Base-by-base conservation (phyloP, 1,140 invertebrate species). In the Lucilia cuprina region DNA sequence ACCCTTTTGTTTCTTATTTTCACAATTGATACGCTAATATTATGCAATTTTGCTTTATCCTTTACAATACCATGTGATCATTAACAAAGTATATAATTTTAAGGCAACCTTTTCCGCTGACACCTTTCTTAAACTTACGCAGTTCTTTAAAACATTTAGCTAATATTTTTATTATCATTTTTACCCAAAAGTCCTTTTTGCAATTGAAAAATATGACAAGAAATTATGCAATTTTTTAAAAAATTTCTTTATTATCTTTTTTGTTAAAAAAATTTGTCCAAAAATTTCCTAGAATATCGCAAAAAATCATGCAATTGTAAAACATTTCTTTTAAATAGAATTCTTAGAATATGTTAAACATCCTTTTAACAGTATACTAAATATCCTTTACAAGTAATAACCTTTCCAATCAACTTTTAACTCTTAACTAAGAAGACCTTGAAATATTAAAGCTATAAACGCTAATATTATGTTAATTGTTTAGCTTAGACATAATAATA, bases 391-490 rank as follows among this genome's bases (percentile, higher is more conserved):
- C 35, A 41, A 55, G 13, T 41, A 12, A 77, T 35, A 74, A 34
- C 74, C 74, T 77, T 77, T 41, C 34, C 8, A 41, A 41, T 77
- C 30, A 74, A 7, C 25, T 74, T 34, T 14, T 14, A 25, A 74
- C 25, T 30, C 30, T 41, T n/a, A n/a, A 35, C 13, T 14, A 30
- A 77, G 34, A 30, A 77, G 35, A 30, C 2, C 74, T 12, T 35
- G 13, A 35, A 77, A 30, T 77, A 9, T 14, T 35, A 55, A 5
- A 17, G 30, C n/a, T 74, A 25, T n/a, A 41, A 77, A 77, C 35
- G 34, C 74, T 77, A 77, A 77, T 77, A 17, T 77, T 77, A 9
- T 77, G 74, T 77, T 77, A 77, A 77, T 77, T 77, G 74, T 77
- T 17, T 30, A 41, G 30, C 35, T 7, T 35, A 77, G 2, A 55